Evolutionary conservation across 2,113 vertebrate genomes (phyloP), one percentile per base, ranked within the genome.

Genomic region (Sceloporus tristichus): DNA sequence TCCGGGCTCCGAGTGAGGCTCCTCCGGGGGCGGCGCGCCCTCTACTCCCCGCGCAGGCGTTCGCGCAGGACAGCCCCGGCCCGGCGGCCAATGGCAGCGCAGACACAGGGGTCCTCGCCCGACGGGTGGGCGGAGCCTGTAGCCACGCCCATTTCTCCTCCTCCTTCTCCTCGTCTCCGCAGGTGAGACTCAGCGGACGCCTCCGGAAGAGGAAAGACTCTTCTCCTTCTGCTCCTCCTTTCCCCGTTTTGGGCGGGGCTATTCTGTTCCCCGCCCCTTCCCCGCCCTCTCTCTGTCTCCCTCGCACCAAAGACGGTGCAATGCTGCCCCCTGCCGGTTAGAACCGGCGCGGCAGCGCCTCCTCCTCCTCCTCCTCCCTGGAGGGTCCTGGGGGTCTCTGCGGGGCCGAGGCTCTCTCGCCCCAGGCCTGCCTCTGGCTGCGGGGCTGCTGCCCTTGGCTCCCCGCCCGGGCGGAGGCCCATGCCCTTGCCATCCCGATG

Each of bases 1-100:
- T 81, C 90, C 78, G 73, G 54, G 62, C 89, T 53, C 88, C 16
- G 42, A 92, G 90, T 89, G 91, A 87, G 13, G 87, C 87, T 81
- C 18, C 87, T 71, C 91, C 59, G 80, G 80, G 86, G 88, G 84
- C 70, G 56, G 7, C 86, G n/a, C 38, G 4, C 34, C n/a, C 90
- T 87, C 85, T 92, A 92, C 90, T 79, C 86, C 85, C 53, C 34
- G 38, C 73, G 21, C 92, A 94, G 92, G 94, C 94, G 34, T 90
- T 1, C 77, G 25, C 1, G 0, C 1, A 0, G 83, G 94, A 29
- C 94, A 92, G 89, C 92, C 86, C 82, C 1, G 0, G 0, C 7
- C 1, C 0, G 0, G 0, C 68, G 9, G 5, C 94, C 92, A 94
- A 94, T 94, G 0, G 88, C 25, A 2, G 77, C 14, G 54, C 5